Percentiles rank a stretch among this genome's conserved stretches.
Evolutionary conservation across 2,888 invertebrate species (phyloP).

Genomic region (Eilema depressum): DNA sequence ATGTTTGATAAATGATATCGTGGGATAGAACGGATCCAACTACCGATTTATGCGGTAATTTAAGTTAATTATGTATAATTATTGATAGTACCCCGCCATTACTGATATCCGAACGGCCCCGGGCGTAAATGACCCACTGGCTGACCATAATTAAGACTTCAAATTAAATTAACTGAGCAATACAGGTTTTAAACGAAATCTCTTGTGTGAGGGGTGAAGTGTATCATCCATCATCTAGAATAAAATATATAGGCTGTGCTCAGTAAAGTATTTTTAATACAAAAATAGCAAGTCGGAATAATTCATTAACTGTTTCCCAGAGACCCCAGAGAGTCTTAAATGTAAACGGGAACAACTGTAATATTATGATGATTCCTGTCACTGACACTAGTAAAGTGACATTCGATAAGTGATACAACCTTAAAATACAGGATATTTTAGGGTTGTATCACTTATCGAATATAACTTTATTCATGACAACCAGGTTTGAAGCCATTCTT

Average conservation of each 20-base stretch:
- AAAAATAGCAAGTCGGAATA: too few relatives aligned
- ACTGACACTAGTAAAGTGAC: too few relatives aligned
- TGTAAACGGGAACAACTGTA: too few relatives aligned
- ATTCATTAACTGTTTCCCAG: too few relatives aligned
- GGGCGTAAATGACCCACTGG: slow-evolving; percentile 60
- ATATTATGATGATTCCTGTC: too few relatives aligned
- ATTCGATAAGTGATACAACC: too few relatives aligned
- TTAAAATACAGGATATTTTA: too few relatives aligned
- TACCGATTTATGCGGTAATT: slow-evolving; percentile 56
- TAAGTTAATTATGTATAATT: slow-evolving; percentile 64
- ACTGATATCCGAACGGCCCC: slow-evolving; percentile 61
- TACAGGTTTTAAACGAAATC: slow-evolving; percentile 47
- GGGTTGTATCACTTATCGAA: background rate
- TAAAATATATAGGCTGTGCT: background rate
- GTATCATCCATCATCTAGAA: background rate
- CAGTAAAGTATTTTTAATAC: background rate
- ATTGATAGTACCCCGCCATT: slow-evolving; percentile 62
- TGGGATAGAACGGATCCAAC: slow-evolving; percentile 34
- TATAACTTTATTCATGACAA: background rate
- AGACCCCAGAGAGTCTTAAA: too few relatives aligned
- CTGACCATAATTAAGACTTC: slow-evolving; percentile 68
- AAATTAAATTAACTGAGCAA: slow-evolving; percentile 66
- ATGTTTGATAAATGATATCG: slow-evolving; percentile 42
- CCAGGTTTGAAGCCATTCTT: too few relatives aligned
- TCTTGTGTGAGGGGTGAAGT: background rate